phyloP scores from a whole-genome alignment of 1,140 invertebrate genomes.

The Drosophila jambulina region DNA sequence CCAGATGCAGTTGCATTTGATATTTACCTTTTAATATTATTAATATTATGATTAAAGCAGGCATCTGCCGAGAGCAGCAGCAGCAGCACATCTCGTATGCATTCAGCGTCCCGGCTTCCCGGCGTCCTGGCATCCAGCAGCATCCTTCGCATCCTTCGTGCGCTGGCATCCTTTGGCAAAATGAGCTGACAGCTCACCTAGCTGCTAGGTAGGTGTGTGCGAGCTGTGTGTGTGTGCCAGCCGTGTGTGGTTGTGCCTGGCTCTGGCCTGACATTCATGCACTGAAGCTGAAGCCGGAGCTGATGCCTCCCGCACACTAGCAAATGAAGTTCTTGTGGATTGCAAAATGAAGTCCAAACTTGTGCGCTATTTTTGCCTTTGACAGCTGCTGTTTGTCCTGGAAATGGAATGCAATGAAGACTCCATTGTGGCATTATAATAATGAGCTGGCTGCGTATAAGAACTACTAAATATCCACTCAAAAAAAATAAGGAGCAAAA shows the following conservation, averaged over 20 bases:
- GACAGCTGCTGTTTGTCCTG: constrained; percentile 45
- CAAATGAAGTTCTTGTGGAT: constrained; percentile 79
- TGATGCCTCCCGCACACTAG: constrained; percentile 42
- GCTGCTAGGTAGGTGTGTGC: not conserved
- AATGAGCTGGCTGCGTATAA: constrained; percentile 6
- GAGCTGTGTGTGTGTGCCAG: not conserved
- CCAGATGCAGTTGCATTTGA: constrained; percentile 76
- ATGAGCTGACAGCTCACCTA: constrained; percentile 62
- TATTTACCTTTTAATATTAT: constrained; percentile 82
- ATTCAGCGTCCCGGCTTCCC: constrained; percentile 30
- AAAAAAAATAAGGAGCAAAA: not conserved
- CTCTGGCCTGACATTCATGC: constrained; percentile 57
- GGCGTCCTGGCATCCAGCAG: constrained; percentile 12
- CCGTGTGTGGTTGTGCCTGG: not conserved
- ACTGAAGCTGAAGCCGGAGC: constrained; percentile 19
- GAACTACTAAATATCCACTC: too few species aligned
- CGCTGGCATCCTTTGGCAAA: constrained; percentile 45
- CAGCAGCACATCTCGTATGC: constrained; percentile 49
- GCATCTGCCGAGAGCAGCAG: constrained; percentile 39
- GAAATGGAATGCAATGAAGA: constrained; percentile 12
- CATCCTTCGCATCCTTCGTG: constrained; percentile 33
- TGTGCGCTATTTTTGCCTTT: constrained; percentile 71
- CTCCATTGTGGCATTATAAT: constrained; percentile 10
- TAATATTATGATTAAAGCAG: constrained; percentile 76
- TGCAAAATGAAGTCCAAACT: constrained; percentile 74